Conservation (phyloP, 1,140 invertebrate genomes). For the Branchinecta lindahli region DNA sequence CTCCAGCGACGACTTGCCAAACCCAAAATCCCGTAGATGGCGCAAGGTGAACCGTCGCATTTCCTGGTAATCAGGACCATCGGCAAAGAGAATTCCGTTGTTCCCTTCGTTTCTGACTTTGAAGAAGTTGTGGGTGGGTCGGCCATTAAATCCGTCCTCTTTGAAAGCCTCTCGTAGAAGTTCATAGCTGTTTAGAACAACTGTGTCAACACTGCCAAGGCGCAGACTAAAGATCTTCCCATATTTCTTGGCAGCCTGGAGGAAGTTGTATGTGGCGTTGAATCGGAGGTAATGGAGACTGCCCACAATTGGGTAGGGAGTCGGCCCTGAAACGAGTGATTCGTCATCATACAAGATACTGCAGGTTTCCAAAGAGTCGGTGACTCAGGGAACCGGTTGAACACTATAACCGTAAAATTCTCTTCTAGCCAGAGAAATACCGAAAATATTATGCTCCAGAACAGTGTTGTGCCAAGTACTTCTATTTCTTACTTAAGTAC, state of each 20-base stretch:
- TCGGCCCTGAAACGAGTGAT: conserved; percentile 22
- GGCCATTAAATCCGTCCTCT: conserved; percentile 19
- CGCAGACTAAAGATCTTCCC: conserved; percentile 21
- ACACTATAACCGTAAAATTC: too few species aligned
- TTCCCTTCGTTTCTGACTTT: conserved; percentile 13
- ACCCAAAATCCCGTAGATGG: conserved; percentile 50
- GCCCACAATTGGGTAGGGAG: conserved; percentile 25
- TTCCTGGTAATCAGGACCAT: conserved; percentile 46
- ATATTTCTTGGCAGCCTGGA: conserved; percentile 18
- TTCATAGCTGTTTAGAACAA: conserved; percentile 20
- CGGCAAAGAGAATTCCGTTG: conserved; percentile 13
- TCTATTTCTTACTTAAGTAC: too few species aligned
- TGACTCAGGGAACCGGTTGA: too few species aligned
- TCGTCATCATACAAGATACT: too few species aligned
- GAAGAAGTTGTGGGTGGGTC: conserved; percentile 19
- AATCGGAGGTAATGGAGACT: conserved; percentile 25
- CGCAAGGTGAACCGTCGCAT: conserved; percentile 51
- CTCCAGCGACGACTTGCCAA: conserved; percentile 40
- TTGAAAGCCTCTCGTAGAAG: conserved; percentile 20
- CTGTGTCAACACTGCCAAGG: background rate
- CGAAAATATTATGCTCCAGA: too few species aligned
- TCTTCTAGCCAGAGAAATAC: too few species aligned
- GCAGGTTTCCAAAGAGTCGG: too few species aligned
- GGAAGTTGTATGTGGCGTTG: conserved; percentile 14
- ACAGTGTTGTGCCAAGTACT: too few species aligned